Conservation (phyloP, 1,140 invertebrate genomes). For the Chlorops oryzae region DNA sequence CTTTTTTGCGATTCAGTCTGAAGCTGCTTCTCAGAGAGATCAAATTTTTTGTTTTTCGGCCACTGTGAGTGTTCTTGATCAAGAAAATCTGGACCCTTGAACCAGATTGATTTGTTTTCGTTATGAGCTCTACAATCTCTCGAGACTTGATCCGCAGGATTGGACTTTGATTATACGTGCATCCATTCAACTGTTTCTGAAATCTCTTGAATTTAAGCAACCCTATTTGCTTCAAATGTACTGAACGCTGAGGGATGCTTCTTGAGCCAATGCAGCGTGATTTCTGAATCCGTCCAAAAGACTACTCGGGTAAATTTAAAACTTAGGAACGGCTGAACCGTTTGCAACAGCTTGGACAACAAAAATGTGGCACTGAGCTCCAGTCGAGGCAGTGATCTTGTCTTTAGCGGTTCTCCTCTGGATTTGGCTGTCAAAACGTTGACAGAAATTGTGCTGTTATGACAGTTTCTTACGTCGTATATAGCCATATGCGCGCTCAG, state of each 20-base stretch:
- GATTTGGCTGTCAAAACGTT: background rate
- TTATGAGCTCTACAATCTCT: constrained; percentile 23
- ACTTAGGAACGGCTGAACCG: background rate
- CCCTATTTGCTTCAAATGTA: constrained; percentile 31
- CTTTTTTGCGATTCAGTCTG: too few relatives aligned
- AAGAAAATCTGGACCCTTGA: constrained; percentile 20
- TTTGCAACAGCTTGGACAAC: constrained; percentile 12
- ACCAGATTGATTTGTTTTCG: constrained; percentile 35
- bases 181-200: constrained; percentile 20
- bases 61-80: background rate
- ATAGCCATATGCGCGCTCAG: background rate
- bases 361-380: background rate
- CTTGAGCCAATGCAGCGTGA: constrained; percentile 33
- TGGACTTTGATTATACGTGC: constrained; percentile 29
- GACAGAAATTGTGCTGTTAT: background rate
- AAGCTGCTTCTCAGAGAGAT: too few relatives aligned
- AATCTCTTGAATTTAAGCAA: constrained; percentile 33
- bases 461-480: background rate
- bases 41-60: constrained; percentile 7
- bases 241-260: constrained; percentile 17
- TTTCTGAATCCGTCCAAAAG: constrained; percentile 36
- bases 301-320: background rate
- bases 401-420: too few relatives aligned
- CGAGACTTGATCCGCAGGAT: constrained; percentile 42
- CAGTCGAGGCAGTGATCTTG: constrained; percentile 1